phyloP scores from a whole-genome alignment of 2,888 invertebrate genomes.

The Marronus borbonicus region DNA sequence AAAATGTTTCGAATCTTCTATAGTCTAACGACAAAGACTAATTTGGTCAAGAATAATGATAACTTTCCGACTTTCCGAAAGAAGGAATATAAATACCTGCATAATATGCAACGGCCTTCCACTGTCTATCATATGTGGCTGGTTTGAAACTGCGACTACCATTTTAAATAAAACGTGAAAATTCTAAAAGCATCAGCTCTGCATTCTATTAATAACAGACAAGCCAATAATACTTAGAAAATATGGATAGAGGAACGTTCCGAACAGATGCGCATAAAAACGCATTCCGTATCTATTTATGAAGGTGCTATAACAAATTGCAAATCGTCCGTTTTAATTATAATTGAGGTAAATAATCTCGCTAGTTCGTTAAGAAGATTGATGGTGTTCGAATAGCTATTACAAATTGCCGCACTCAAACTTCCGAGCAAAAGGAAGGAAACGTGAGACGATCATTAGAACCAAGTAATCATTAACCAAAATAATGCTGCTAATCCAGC shows the following conservation, averaged over 20 bases:
- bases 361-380: neutral
- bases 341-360: neutral
- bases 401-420: neutral
- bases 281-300: too few species aligned
- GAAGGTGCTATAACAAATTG: too few species aligned
- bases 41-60: too few species aligned
- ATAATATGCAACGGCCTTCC: slow-evolving; percentile 4
- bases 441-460: neutral
- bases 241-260: neutral
- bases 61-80: neutral
- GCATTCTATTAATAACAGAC: slow-evolving; percentile 2
- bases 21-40: too few species aligned
- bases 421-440: neutral
- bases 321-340: too few species aligned
- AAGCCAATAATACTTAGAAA: neutral
- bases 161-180: slow-evolving; percentile 15
- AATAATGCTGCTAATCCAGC: neutral
- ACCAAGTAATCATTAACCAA: neutral
- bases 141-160: neutral
- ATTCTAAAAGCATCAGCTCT: slow-evolving; percentile 2
- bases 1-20: too few species aligned
- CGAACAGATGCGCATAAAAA: too few species aligned
- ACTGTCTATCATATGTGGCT: neutral
- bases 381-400: neutral
- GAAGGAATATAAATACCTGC: neutral